These are phyloP conservation scores for Muraenolepis orangiensis DNA, from an alignment of 2,797 vertebrate genomes.

Conservation along the genomic window DNA sequence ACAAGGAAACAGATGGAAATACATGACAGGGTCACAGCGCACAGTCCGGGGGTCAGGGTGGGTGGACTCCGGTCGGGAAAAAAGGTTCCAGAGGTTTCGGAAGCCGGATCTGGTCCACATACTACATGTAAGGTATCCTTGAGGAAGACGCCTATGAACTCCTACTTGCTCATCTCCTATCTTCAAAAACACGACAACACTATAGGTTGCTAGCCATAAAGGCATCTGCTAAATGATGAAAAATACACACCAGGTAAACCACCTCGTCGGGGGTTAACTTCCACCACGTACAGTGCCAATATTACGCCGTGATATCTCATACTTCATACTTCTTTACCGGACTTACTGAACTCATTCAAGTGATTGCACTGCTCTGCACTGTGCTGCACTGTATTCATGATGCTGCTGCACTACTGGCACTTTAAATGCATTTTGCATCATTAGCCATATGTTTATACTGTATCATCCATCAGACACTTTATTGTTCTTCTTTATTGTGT, in stretches of 20 bases:
- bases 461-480: too few species aligned
- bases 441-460: too few species aligned
- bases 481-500: too few species aligned
- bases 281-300: neutral
- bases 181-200: neutral
- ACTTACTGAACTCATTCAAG: too few species aligned
- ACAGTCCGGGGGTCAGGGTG: neutral
- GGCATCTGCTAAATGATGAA: neutral
- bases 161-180: neutral
- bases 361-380: too few species aligned
- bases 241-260: neutral
- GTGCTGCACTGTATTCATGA: too few species aligned
- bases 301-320: too few species aligned
- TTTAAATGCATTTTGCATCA: too few species aligned
- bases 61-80: neutral
- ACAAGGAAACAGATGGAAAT: slow-evolving; percentile 46
- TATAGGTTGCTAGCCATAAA: neutral
- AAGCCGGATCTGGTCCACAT: neutral
- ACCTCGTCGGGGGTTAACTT: neutral
- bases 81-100: neutral
- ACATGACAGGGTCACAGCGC: slow-evolving; percentile 22
- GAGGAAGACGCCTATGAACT: neutral
- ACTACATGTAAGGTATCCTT: neutral
- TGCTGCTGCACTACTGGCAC: too few species aligned
- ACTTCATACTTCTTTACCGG: too few species aligned